Evolutionary conservation across 2,113 vertebrate species (phyloP).

Genomic region (Periophthalmus modestus): DNA sequence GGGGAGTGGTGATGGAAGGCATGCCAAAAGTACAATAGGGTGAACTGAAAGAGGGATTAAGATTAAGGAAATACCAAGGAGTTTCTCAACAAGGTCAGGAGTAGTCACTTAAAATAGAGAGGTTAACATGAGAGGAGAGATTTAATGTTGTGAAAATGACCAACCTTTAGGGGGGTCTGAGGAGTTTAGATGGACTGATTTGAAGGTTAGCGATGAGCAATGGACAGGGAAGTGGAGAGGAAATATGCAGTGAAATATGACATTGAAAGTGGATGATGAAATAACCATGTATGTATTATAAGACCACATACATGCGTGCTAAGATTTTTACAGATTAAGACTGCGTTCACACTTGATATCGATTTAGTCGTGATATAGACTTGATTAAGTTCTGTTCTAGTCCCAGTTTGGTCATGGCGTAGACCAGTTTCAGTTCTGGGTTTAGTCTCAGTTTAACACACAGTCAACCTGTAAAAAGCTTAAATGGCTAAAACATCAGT

Average conservation of each 20-base stretch:
- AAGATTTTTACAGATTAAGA: background rate
- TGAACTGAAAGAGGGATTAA: slow-evolving; percentile 15
- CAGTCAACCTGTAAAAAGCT: background rate
- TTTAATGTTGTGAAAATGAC: slow-evolving; percentile 90
- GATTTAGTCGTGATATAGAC: background rate
- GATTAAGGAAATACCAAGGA: slow-evolving; percentile 37
- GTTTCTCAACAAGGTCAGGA: slow-evolving; percentile 13
- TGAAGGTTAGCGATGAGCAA: slow-evolving; percentile 90
- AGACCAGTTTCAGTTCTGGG: too few species aligned
- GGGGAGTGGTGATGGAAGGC: slow-evolving; percentile 39
- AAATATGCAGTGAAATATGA: slow-evolving; percentile 93
- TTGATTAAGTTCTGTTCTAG: background rate
- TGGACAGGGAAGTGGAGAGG: slow-evolving; percentile 67
- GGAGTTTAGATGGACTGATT: slow-evolving; percentile 87
- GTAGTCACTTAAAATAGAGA: slow-evolving; percentile 26
- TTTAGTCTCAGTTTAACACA: background rate
- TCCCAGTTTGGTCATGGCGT: background rate
- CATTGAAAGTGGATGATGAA: slow-evolving; percentile 49
- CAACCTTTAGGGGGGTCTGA: slow-evolving; percentile 97
- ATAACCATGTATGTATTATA: background rate
- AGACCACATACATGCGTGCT: background rate
- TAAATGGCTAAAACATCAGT: background rate
- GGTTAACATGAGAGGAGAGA: slow-evolving; percentile 33
- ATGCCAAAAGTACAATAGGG: slow-evolving; percentile 48
- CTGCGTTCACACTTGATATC: background rate